Base-by-base conservation (phyloP, 2,797 vertebrate genomes). In the Myiothlypis coronata region DNA sequence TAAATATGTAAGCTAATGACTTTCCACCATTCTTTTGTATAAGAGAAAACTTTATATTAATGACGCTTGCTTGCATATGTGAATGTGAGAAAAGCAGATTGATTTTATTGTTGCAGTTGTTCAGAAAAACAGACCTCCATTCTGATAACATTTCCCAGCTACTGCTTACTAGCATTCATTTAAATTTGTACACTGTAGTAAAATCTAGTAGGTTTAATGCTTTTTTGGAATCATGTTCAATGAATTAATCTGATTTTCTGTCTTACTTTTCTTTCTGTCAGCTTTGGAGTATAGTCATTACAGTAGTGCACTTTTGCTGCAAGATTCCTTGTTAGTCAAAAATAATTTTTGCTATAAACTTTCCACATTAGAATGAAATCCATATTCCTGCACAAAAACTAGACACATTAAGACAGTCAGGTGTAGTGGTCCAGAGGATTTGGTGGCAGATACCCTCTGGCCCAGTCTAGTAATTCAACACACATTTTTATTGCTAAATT, bases 281-380 rank as follows among this genome's bases (percentile, higher is more conserved):
- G 7, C 39, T 89, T 87, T 80, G 60, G 23, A 55, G 9, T 63
- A 26, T 9, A 53, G 30, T 44, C 34, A 9, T 60, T 60, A 37
- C 2, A n/a, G 1, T 17, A 53, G 5, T 1, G 0, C 0, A 0
- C 15, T 24, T 60, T 69, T 91, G 21, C 57, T 59, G 34, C 44
- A 30, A 37, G 39, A 83, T 69, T 39, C 30, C 68, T 46, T 34
- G 50, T 15, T 78, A 53, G 21, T 82, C 61, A 87, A 59, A 37
- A 28, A 39, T 13, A 76, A 16, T 24, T 69, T 69, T 70, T 77
- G 26, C 32, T 24, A 8, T 27, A 27, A 44, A 37, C 14, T 67
- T n/a, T 9, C 44, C 68, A 67, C 19, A 27, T 26, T 56, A 60
- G 24, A 57, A 46, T 59, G 61, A 69, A 87, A 59, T 56, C 23